phyloP scores from a whole-genome alignment of 2,113 vertebrate genomes.

The Harpagus bidentatus region DNA sequence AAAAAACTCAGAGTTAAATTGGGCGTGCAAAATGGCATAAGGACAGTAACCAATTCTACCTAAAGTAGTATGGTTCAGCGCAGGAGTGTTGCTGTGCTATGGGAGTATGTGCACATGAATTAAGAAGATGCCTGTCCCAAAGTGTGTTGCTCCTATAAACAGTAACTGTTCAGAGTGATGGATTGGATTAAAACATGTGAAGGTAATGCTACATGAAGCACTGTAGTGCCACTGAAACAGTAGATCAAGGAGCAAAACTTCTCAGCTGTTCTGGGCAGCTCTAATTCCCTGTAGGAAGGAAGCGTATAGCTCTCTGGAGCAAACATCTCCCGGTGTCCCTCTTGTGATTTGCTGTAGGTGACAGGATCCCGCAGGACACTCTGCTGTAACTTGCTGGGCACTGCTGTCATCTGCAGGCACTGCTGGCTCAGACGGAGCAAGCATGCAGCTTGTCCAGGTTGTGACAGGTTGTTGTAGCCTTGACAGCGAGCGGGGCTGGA shows the following conservation, averaged over 20 bases:
- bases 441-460: accelerated
- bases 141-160: neutral
- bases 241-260: neutral
- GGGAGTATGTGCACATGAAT: neutral
- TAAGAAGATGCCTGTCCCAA: neutral
- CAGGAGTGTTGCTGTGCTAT: neutral
- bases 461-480: neutral
- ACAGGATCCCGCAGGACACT: neutral
- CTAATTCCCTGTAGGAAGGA: neutral
- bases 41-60: neutral
- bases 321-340: neutral
- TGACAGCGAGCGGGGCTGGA: neutral
- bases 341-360: neutral
- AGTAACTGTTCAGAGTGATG: neutral
- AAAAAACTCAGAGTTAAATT: neutral
- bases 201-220: neutral
- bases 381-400: neutral
- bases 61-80: neutral
- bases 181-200: neutral
- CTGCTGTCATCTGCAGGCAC: slow-evolving; percentile 13
- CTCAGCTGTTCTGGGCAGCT: neutral
- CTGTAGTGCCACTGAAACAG: neutral
- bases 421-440: neutral
- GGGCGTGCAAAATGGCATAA: neutral
- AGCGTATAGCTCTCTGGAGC: neutral